Base-by-base conservation (phyloP, 2,797 vertebrate genomes). In the Toxotes lorentzi region DNA sequence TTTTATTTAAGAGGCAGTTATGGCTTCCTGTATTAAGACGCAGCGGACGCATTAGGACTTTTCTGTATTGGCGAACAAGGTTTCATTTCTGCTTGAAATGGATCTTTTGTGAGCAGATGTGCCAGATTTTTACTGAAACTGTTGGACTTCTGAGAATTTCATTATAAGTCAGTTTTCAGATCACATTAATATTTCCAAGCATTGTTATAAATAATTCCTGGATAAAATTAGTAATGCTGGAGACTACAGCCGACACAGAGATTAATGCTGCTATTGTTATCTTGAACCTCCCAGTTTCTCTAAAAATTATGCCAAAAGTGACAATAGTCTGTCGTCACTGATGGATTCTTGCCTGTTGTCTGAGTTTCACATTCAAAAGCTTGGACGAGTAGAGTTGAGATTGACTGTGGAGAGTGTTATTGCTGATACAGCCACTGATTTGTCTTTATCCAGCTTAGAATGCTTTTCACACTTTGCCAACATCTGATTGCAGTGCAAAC, bases 221-320 rank as follows among this genome's bases (percentile, higher is more conserved):
- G 45, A 50, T 69, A 24, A 9, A 60, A 50, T 43, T 27, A 17
- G 41, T 32, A 3, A 47, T 75, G 41, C 30, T 30, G 47, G 40
- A 19, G 57, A 48, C 57, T 51, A 57, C 24, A 81, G 66, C 45
- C 17, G 32, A 32, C 57, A 53, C 23, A n/a, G 35, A 30, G 73
- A 64, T 69, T 76, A 30, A 56, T 76, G 63, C 45, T 59, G 43
- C 54, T 72, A n/a, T 75, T 67, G 41, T 71, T 70, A 43, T 56
- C 32, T 70, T 35, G 40, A 73, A 73, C 30, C 27, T 24, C 41
- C 45, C 35, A 50, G 24, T 47, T 54, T 53, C 43, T 72, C 27
- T 30, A 5, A 76, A 51, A 57, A 14, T 43, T 38, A 65, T 62
- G 64, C 73, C 61, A 77, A 58, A 54, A 30, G 30, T 24, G 34